Evolutionary conservation across 2,113 vertebrate genomes (phyloP).

Genomic region (Phalacrocorax aristotelis): DNA sequence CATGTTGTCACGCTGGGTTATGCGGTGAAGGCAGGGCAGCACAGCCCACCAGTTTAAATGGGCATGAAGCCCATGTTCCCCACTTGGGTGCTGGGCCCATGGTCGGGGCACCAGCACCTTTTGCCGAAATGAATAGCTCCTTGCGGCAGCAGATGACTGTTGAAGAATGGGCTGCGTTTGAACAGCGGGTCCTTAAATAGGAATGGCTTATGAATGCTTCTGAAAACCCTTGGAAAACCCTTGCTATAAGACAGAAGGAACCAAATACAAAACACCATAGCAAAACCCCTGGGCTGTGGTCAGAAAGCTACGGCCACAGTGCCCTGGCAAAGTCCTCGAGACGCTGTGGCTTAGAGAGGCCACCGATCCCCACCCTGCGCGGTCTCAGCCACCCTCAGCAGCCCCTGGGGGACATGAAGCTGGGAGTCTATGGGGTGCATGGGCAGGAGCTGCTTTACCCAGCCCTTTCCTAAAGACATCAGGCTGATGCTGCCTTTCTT

Average conservation of each 20-base stretch:
- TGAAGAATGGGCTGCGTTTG: not conserved
- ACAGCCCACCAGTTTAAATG: not conserved
- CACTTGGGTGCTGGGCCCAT: not conserved
- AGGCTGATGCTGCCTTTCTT: not conserved
- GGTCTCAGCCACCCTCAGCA: not conserved
- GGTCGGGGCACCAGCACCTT: not conserved
- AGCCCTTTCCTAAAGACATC: not conserved
- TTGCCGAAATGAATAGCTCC: not conserved
- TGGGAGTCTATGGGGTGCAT: accelerated
- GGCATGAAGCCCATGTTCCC: not conserved
- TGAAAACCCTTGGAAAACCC: not conserved
- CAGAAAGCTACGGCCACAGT: not conserved
- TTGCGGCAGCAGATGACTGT: not conserved
- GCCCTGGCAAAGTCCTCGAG: not conserved
- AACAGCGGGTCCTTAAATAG: not conserved
- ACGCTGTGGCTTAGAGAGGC: not conserved
- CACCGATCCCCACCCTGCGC: accelerated
- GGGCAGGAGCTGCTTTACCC: not conserved
- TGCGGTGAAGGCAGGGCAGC: not conserved
- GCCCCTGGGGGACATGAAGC: not conserved
- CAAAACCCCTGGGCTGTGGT: not conserved
- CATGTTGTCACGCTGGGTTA: accelerated
- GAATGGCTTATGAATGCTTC: not conserved
- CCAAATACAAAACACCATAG: not conserved
- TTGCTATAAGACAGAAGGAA: not conserved